These are phyloP conservation scores for Aphelinus atriplicis DNA, from an alignment of 1,140 invertebrate genomes.

Conservation along the genomic window DNA sequence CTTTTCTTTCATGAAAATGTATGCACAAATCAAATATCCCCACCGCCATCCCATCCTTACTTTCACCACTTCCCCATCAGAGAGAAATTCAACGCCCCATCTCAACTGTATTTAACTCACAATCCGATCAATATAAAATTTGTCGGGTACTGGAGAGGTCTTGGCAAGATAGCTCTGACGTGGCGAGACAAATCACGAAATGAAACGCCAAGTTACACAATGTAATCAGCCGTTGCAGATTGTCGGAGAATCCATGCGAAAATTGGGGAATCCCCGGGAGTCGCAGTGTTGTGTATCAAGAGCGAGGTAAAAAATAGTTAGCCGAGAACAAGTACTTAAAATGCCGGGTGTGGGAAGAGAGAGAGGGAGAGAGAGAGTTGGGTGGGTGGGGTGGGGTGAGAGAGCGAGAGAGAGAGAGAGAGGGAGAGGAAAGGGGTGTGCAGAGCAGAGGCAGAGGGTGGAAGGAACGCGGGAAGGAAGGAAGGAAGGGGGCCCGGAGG, in stretches of 20 bases:
- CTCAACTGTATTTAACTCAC: no score
- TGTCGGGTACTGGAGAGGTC: no score
- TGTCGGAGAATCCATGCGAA: constrained; percentile 44
- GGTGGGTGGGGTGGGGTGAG: background rate
- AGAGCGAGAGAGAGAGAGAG: background rate
- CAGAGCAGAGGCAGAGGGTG: constrained; percentile 14
- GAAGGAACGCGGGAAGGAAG: background rate
- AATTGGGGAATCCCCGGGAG: constrained; percentile 64
- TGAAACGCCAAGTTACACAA: background rate
- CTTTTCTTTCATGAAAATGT: no score
- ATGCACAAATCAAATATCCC: no score
- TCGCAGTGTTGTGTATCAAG: constrained; percentile 25
- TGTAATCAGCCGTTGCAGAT: background rate
- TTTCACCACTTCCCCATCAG: no score
- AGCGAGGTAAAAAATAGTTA: constrained; percentile 1
- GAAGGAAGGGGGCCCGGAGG: constrained; percentile 46
- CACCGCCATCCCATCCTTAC: no score
- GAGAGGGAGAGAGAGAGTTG: no score
- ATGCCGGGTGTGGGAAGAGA: background rate
- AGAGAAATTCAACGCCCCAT: no score
- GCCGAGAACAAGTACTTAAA: no score
- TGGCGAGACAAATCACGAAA: background rate
- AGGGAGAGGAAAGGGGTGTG: constrained; percentile 14
- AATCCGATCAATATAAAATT: no score
- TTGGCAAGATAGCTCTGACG: no score